Base-by-base conservation (phyloP, 2,888 invertebrate species). In the Idaea straminata region DNA sequence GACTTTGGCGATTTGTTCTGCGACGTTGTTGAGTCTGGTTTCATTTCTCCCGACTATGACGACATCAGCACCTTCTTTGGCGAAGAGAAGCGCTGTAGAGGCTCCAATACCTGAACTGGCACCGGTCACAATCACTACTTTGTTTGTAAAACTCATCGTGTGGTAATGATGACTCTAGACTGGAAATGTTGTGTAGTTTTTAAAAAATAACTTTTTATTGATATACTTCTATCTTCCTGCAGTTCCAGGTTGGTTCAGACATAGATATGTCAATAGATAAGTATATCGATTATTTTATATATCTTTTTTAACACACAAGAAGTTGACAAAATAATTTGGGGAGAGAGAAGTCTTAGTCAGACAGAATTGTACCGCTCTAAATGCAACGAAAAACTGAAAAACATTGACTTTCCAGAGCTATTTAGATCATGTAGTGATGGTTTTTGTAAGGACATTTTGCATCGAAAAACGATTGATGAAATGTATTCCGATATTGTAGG, bases 51-150 rank as follows among this genome's bases (percentile, higher is more conserved):
- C 82, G 0, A 81, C 77, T 15, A 83, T 70, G 0, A 73, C 74
- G 2, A 84, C 78, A 4, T 67, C 61, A 0, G 83, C 83, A 2
- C 79, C 80, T 68, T 81, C 77, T 58, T 71, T 75, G 34, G 79
- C 74, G 63, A 83, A 82, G 16, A 69, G 60, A 3, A 72, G 66
- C 0, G 83, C 82, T 0, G 75, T 71, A 4, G 78, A 76, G 0
- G 81, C 84, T 3, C 84, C 84, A 5, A 84, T 82, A 4, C 83
- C 83, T 0, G 82, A 78, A 59, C 82, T 80, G 1, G 77, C 77
- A 0, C 83, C 83, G 0, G 81, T 84, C 2, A 83, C 72, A 0
- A 83, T 63, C 1, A 79, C 81, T 0, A 82, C 77, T 76, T 82
- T 71, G 15, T 67, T 67, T 15, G 36, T 62, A 10, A 69, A 71